Conservation (phyloP, 37 sponge, comb jelly and placozoan genomes). For the Beroe ovata region DNA sequence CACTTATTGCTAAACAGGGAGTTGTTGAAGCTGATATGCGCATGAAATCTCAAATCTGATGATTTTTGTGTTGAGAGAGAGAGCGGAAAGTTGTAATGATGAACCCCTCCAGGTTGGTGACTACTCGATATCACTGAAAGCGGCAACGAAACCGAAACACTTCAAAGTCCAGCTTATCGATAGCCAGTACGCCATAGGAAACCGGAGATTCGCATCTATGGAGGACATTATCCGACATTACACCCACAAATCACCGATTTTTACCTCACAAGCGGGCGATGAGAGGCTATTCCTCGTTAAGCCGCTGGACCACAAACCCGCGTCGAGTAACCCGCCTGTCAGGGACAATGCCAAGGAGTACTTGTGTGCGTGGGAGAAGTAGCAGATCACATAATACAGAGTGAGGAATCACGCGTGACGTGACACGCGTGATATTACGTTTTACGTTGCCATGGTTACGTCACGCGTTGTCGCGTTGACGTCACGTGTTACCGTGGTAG, state of each 20-base stretch:
- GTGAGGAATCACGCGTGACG: too few species aligned
- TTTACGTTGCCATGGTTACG: neutral
- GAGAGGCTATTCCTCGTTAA: slow-evolving; percentile 72
- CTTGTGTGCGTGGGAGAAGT: slow-evolving; percentile 65
- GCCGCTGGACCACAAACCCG: slow-evolving; percentile 41
- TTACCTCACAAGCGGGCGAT: slow-evolving; percentile 79
- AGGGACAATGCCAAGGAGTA: slow-evolving; percentile 51
- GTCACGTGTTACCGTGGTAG: neutral
- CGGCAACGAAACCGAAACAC: slow-evolving; percentile 88
- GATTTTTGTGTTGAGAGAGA: too few species aligned
- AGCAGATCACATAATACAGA: too few species aligned
- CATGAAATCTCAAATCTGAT: too few species aligned
- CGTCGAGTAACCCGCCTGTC: neutral
- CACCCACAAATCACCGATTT: slow-evolving; percentile 80
- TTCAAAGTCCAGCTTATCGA: slow-evolving; percentile 85
- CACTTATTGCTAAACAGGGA: too few species aligned
- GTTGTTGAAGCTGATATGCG: too few species aligned
- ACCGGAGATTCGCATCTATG: slow-evolving; percentile 84
- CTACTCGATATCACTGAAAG: slow-evolving; percentile 92
- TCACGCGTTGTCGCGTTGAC: neutral
- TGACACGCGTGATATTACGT: neutral
- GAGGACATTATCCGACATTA: slow-evolving; percentile 90
- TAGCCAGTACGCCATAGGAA: slow-evolving; percentile 83
- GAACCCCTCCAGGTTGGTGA: slow-evolving; percentile 78
- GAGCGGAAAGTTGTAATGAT: too few species aligned